These are phyloP conservation scores for Tridacna gigas DNA, from an alignment of 2,888 invertebrate species.

Conservation along the genomic window DNA sequence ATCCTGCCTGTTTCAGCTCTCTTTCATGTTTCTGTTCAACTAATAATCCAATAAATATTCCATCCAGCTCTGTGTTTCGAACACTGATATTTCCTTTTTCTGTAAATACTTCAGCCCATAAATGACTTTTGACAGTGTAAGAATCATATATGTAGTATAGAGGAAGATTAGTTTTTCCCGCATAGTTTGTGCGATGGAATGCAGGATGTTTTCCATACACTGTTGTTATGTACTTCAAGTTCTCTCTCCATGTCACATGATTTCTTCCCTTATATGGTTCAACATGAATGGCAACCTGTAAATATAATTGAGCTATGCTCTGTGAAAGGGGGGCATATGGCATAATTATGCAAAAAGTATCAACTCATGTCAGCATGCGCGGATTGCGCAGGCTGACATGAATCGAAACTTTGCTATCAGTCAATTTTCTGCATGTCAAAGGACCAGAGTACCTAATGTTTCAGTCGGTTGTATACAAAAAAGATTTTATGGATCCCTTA, in stretches of 20 bases:
- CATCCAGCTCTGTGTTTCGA: slow-evolving; percentile 87
- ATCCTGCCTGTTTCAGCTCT: slow-evolving; percentile 83
- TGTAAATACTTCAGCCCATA: slow-evolving; percentile 86
- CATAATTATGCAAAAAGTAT: no score
- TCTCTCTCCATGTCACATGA: slow-evolving; percentile 82
- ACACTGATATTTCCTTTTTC: slow-evolving; percentile 86
- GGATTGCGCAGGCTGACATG: no score
- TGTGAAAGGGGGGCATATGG: no score
- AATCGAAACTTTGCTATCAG: no score
- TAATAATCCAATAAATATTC: slow-evolving; percentile 88
- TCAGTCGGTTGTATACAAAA: no score
- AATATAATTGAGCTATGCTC: not conserved
- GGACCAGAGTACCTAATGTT: no score
- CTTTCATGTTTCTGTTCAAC: slow-evolving; percentile 87
- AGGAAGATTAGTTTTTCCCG: slow-evolving; percentile 84
- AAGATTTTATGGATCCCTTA: no score
- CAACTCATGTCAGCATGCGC: no score
- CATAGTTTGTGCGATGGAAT: slow-evolving; percentile 85
- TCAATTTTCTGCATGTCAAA: no score
- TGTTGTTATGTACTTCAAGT: slow-evolving; percentile 82
- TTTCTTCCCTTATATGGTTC: slow-evolving; percentile 86
- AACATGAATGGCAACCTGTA: slow-evolving; percentile 87
- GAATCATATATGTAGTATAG: slow-evolving; percentile 89
- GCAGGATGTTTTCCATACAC: slow-evolving; percentile 87
- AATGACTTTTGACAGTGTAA: slow-evolving; percentile 86